A percentile compares a stretch with the other conserved stretches of the same genome.
Evolutionary conservation across 2,113 vertebrate genomes (phyloP).

Genomic region (Hippoglossus stenolepis): DNA sequence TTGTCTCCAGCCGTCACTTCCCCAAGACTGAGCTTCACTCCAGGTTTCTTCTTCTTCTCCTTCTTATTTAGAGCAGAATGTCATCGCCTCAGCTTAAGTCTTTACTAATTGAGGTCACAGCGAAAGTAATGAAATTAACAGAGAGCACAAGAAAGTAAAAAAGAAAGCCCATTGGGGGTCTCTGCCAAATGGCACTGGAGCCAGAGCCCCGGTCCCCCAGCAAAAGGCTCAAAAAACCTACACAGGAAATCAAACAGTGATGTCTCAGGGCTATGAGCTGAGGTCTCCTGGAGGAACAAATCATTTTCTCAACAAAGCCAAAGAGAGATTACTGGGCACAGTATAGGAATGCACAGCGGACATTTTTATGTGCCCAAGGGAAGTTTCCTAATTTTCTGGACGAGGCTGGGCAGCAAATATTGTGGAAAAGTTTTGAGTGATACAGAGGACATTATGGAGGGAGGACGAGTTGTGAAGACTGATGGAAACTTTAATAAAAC

Average conservation of each 20-base stretch:
- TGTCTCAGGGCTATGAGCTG: slow-evolving; percentile 77
- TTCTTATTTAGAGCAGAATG: slow-evolving; percentile 61
- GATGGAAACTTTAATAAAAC: slow-evolving; percentile 39
- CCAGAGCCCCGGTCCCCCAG: slow-evolving; percentile 68
- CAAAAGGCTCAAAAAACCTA: slow-evolving; percentile 72
- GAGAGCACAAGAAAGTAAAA: slow-evolving; percentile 72
- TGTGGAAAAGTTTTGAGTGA: slow-evolving; percentile 69
- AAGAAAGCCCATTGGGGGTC: slow-evolving; percentile 63
- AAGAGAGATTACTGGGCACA: slow-evolving; percentile 75
- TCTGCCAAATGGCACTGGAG: slow-evolving; percentile 65
- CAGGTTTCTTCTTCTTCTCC: slow-evolving; percentile 55
- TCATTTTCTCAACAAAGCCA: slow-evolving; percentile 80
- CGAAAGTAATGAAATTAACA: slow-evolving; percentile 82
- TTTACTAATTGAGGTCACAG: slow-evolving; percentile 84
- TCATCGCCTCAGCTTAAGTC: slow-evolving; percentile 67
- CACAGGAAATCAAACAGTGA: slow-evolving; percentile 80
- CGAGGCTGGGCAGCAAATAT: slow-evolving; percentile 70
- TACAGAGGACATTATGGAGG: slow-evolving; percentile 39
- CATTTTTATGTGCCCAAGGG: slow-evolving; percentile 74
- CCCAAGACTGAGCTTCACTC: slow-evolving; percentile 51
- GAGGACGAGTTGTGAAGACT: slow-evolving; percentile 39
- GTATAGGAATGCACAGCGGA: slow-evolving; percentile 79
- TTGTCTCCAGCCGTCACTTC: slow-evolving; percentile 32
- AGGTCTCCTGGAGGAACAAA: slow-evolving; percentile 80
- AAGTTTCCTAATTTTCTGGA: slow-evolving; percentile 76